Evolutionary conservation across 2,797 vertebrate genomes (phyloP).

Genomic region (Microctenopoma lineatum): DNA sequence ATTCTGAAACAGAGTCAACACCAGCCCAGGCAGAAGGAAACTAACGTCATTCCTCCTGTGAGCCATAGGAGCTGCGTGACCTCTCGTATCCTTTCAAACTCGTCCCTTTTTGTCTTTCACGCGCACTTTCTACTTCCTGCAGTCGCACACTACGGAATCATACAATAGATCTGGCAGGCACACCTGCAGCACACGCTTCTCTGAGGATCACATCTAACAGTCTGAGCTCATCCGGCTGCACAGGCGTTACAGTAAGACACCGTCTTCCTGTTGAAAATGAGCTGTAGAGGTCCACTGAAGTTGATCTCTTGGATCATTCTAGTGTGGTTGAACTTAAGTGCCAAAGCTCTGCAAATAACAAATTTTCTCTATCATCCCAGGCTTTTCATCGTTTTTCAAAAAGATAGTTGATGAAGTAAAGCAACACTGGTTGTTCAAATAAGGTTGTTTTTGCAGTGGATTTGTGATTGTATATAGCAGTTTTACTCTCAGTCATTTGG

Average conservation of each 20-base stretch:
- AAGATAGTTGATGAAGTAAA: constrained; percentile 8
- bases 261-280: constrained; percentile 27
- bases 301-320: constrained; percentile 37
- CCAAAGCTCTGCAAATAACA: constrained; percentile 22
- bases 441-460: background rate
- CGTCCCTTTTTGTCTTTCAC: constrained; percentile 38
- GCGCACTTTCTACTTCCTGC: constrained; percentile 37
- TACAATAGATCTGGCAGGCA: constrained; percentile 18
- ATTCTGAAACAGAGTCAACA: constrained; percentile 56
- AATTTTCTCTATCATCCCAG: constrained; percentile 3
- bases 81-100: constrained; percentile 48
- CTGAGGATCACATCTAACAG: constrained; percentile 39
- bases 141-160: constrained; percentile 9
- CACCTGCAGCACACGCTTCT: constrained; percentile 29
- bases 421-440: background rate
- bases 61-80: constrained; percentile 39
- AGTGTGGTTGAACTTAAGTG: constrained; percentile 32
- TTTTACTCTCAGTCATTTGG: constrained; percentile 3
- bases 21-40: constrained; percentile 28
- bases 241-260: constrained; percentile 18
- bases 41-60: constrained; percentile 43
- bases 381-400: constrained; percentile 3
- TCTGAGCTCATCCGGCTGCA: constrained; percentile 11
- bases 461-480: background rate
- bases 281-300: constrained; percentile 13